Evolutionary conservation across 2,888 invertebrate genomes (phyloP).

Genomic region (Epirrhoe alternata): DNA sequence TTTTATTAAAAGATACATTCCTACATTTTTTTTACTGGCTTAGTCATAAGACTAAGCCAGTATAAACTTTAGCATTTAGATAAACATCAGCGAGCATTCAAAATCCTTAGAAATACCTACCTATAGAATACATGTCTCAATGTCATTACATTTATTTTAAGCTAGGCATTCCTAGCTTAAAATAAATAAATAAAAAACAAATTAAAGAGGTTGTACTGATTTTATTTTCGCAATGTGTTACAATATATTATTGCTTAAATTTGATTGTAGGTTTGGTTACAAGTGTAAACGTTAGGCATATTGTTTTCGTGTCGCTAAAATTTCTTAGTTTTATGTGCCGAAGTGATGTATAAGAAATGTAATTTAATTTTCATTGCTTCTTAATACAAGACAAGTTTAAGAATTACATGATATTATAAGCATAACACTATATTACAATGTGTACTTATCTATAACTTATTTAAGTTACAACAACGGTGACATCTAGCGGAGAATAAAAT

Average conservation of each 20-base stretch:
- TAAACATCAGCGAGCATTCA: too few species aligned
- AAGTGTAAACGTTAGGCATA: conserved; percentile 67
- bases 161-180: too few species aligned
- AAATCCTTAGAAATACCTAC: too few species aligned
- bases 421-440: conserved; percentile 42
- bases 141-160: too few species aligned
- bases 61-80: too few species aligned
- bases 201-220: conserved; percentile 60
- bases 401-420: conserved; percentile 42
- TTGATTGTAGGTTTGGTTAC: conserved; percentile 66
- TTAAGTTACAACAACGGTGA: conserved; percentile 41
- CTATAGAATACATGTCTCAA: too few species aligned
- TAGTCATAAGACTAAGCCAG: not conserved
- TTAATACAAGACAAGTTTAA: conserved; percentile 41
- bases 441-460: conserved; percentile 42
- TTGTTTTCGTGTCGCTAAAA: conserved; percentile 62
- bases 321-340: conserved; percentile 67
- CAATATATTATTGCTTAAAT: conserved; percentile 61
- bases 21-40: too few species aligned
- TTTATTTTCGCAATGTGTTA: conserved; percentile 73
- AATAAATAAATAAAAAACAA: conserved; percentile 49
- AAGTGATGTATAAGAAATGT: conserved; percentile 60
- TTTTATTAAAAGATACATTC: not conserved
- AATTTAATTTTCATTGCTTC: conserved; percentile 43
- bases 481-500: conserved; percentile 34